Percentiles rank a stretch among this genome's conserved stretches.
These are phyloP conservation scores for Trissolcus brochymenae DNA, from an alignment of 2,888 invertebrate genomes.

Conservation along the genomic window DNA sequence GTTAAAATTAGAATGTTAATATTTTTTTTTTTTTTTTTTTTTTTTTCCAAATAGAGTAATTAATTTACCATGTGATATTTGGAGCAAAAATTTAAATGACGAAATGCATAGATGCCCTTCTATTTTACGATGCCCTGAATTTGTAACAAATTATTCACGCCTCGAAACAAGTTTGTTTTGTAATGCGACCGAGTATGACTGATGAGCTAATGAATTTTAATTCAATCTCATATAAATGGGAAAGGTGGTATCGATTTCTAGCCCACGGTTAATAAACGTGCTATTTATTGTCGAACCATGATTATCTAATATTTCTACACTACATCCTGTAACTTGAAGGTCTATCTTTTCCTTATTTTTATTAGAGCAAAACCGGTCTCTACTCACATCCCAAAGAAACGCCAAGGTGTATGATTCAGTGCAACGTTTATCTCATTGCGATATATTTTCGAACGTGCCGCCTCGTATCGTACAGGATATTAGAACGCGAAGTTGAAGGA, in stretches of 20 bases:
- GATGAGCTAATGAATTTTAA: slow-evolving; percentile 42
- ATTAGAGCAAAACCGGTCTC: slow-evolving; percentile 55
- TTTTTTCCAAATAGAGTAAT: no score
- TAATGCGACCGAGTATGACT: not conserved
- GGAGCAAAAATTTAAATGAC: no score
- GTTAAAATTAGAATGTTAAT: no score
- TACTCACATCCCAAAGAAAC: slow-evolving; percentile 39
- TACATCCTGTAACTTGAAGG: slow-evolving; percentile 53
- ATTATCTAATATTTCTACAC: slow-evolving; percentile 58
- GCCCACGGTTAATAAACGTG: slow-evolving; percentile 1
- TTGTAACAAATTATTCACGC: no score
- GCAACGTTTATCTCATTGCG: slow-evolving; percentile 29
- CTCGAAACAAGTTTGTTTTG: no score
- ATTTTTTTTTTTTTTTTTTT: no score
- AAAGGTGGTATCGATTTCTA: no score
- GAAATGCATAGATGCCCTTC: no score
- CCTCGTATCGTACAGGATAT: slow-evolving; percentile 16
- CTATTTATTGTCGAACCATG: slow-evolving; percentile 1
- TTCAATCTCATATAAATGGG: not conserved
- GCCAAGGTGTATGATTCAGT: slow-evolving; percentile 52
- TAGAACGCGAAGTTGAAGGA: slow-evolving; percentile 27
- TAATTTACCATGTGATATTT: no score
- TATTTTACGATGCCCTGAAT: no score
- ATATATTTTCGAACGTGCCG: slow-evolving; percentile 35
- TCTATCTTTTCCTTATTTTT: slow-evolving; percentile 47